Percentiles rank a stretch among this genome's conserved stretches.
Conservation (phyloP, 2,888 invertebrate species). For the Agonopterix arenella region DNA sequence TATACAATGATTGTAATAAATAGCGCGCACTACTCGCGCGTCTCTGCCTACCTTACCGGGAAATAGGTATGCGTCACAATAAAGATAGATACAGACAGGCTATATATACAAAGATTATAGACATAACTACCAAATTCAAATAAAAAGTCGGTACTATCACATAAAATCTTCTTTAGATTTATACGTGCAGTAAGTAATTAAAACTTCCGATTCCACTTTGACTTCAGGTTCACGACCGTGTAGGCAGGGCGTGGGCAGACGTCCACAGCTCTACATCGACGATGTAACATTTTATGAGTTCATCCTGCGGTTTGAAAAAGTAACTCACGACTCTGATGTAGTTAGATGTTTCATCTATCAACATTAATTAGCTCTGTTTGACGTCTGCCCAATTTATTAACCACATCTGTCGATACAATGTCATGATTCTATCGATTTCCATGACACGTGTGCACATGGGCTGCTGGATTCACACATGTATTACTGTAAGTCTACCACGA, state of each 20-base stretch:
- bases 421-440: background rate
- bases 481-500: no score
- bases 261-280: conserved; percentile 5
- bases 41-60: no score
- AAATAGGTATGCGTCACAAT: no score
- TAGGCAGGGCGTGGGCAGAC: conserved; percentile 28
- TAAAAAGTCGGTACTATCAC: conserved; percentile 7
- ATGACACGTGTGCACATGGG: no score
- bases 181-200: conserved; percentile 22
- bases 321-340: background rate
- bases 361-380: conserved; percentile 1
- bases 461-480: no score
- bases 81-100: no score
- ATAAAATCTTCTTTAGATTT: conserved; percentile 26
- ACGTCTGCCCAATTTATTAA: conserved; percentile 13
- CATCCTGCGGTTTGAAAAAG: background rate
- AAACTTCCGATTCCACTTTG: conserved; percentile 14
- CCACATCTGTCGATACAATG: conserved; percentile 15
- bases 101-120: no score
- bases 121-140: no score
- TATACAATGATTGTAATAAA: no score
- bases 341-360: conserved; percentile 5
- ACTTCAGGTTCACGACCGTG: conserved; percentile 4
- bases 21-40: no score
- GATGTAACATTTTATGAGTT: background rate